A percentile compares a stretch with the other conserved stretches of the same genome.
Conservation (phyloP, 2,888 invertebrate genomes). For the Hypomecis atomaria region DNA sequence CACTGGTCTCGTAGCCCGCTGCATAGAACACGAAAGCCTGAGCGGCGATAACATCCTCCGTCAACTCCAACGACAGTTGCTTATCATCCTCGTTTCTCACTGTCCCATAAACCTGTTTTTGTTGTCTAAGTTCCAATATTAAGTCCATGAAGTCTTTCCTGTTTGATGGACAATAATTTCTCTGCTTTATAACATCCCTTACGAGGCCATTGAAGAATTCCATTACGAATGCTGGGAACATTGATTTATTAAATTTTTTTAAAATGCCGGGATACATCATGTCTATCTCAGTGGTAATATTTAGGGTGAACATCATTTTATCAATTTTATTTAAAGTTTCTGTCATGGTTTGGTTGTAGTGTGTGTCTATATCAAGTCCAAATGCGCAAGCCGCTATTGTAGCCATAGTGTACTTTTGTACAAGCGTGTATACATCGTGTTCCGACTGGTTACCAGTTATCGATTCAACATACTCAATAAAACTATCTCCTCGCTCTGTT, state of each 20-base stretch:
- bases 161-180: slow-evolving; percentile 50
- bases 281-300: slow-evolving; percentile 47
- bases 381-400: slow-evolving; percentile 58
- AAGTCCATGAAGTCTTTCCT: slow-evolving; percentile 49
- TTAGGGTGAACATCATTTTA: slow-evolving; percentile 35
- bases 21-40: slow-evolving; percentile 72
- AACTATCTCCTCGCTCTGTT: slow-evolving; percentile 53
- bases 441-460: slow-evolving; percentile 42
- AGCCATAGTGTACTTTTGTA: slow-evolving; percentile 55
- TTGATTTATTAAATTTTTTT: slow-evolving; percentile 48
- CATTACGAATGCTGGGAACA: slow-evolving; percentile 48
- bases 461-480: slow-evolving; percentile 46
- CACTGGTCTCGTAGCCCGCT: slow-evolving; percentile 76
- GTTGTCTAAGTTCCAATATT: slow-evolving; percentile 51
- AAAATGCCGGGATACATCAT: slow-evolving; percentile 60
- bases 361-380: slow-evolving; percentile 56
- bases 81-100: slow-evolving; percentile 39
- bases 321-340: slow-evolving; percentile 40
- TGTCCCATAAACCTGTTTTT: slow-evolving; percentile 44
- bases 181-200: slow-evolving; percentile 46
- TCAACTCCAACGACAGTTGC: slow-evolving; percentile 47
- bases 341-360: slow-evolving; percentile 38
- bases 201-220: slow-evolving; percentile 54
- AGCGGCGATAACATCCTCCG: slow-evolving; percentile 61
- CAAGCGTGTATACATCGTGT: slow-evolving; percentile 47